phyloP scores from a whole-genome alignment of 2,113 vertebrate species.

The Telmatochromis sp. region DNA sequence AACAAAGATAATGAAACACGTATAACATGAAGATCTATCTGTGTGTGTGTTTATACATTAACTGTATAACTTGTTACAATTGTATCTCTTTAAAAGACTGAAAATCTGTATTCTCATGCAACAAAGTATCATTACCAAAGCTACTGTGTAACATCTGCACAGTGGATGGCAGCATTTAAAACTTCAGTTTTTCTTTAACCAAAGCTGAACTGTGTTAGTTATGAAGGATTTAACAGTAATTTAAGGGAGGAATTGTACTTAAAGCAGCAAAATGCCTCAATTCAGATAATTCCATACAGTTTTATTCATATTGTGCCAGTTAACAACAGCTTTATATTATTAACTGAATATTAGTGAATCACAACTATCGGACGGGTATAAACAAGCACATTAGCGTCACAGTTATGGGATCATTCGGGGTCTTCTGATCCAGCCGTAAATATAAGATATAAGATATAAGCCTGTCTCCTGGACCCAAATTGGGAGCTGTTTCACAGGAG shows the following conservation, averaged over 20 bases:
- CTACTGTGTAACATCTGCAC: neutral
- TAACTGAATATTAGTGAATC: neutral
- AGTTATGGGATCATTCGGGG: neutral
- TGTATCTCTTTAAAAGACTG: neutral
- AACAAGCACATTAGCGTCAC: neutral
- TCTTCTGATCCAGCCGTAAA: neutral
- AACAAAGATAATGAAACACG: neutral
- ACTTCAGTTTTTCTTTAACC: neutral
- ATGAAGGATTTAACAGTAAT: neutral
- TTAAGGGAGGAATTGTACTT: neutral
- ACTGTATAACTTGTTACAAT: neutral
- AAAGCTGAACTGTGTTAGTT: neutral
- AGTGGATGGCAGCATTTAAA: neutral
- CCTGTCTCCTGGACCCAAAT: neutral
- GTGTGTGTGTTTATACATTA: neutral
- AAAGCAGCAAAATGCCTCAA: neutral
- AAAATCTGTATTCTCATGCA: neutral
- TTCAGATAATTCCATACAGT: neutral
- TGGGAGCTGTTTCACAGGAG: neutral
- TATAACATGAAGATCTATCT: neutral
- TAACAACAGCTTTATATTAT: neutral
- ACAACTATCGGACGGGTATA: rapidly evolving
- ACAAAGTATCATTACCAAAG: neutral
- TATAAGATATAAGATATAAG: neutral
- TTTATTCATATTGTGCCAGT: neutral